A percentile compares a stretch with the other conserved stretches of the same genome.
Conservation (phyloP, 2,888 invertebrate genomes). For the Formica aserva region DNA sequence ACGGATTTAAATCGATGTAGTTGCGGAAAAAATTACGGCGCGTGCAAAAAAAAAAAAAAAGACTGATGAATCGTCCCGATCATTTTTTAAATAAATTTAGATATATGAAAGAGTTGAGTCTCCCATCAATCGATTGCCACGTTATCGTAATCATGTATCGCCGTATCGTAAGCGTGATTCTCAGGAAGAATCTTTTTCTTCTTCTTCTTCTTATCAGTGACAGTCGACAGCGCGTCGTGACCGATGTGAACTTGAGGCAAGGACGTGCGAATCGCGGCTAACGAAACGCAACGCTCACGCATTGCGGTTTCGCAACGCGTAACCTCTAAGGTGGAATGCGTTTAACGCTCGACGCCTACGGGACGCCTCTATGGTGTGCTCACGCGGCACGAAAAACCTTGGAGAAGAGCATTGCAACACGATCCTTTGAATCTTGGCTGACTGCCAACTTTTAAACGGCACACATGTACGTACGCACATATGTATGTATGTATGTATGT, state of each 20-base stretch:
- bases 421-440: slow-evolving; percentile 84
- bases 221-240: slow-evolving; percentile 67
- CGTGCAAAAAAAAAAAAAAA: not conserved
- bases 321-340: slow-evolving; percentile 86
- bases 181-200: slow-evolving; percentile 1
- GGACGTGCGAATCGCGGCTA: slow-evolving; percentile 84
- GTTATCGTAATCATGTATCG: slow-evolving; percentile 29
- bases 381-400: slow-evolving; percentile 82
- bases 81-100: not conserved
- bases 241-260: slow-evolving; percentile 84
- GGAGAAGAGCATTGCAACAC: slow-evolving; percentile 85
- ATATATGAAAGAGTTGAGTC: slow-evolving; percentile 9
- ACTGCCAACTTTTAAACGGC: slow-evolving; percentile 81
- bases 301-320: slow-evolving; percentile 81
- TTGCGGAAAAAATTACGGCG: not conserved
- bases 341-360: slow-evolving; percentile 86
- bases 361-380: slow-evolving; percentile 82
- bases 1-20: slow-evolving; percentile 18
- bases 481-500: not conserved
- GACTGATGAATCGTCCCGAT: not conserved
- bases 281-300: slow-evolving; percentile 80
- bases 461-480: slow-evolving; percentile 38
- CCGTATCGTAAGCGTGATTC: not conserved
- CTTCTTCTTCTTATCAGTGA: slow-evolving; percentile 50
- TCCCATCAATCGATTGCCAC: not conserved